phyloP scores from a whole-genome alignment of 2,113 vertebrate genomes.

The Rhinolophus sinicus region DNA sequence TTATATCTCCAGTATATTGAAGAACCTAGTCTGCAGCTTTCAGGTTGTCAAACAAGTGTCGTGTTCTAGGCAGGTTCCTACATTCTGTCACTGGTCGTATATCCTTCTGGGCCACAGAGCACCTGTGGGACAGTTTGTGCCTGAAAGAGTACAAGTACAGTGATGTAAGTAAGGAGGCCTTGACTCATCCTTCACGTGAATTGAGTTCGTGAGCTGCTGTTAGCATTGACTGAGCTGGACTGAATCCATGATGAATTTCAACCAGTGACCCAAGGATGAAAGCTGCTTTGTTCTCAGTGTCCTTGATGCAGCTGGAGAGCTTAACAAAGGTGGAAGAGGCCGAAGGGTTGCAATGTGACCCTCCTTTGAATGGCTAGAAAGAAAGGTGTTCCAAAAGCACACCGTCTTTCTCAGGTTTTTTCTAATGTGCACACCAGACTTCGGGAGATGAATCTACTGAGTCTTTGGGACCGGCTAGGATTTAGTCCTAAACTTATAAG shows the following conservation, averaged over 20 bases:
- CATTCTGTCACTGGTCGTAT: background rate
- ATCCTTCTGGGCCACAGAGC: background rate
- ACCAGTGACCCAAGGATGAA: background rate
- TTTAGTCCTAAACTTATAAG: background rate
- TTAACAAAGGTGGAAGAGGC: background rate
- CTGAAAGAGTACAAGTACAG: background rate
- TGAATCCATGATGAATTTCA: slow-evolving; percentile 9
- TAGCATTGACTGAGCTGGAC: background rate
- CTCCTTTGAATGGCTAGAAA: background rate
- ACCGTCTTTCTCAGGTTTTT: background rate
- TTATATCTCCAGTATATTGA: background rate
- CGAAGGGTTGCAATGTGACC: background rate
- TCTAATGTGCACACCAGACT: background rate
- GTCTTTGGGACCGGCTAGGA: background rate
- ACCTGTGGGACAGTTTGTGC: background rate
- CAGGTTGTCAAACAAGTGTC: background rate
- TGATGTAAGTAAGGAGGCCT: background rate
- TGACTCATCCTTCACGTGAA: background rate
- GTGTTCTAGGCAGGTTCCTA: background rate
- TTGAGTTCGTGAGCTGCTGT: background rate
- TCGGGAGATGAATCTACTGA: background rate
- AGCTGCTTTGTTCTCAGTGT: background rate
- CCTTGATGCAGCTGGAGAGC: background rate
- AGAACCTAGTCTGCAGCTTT: background rate
- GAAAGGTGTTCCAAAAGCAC: background rate